These are phyloP conservation scores for Biston betularia DNA, from an alignment of 2,888 invertebrate species.

Conservation along the genomic window DNA sequence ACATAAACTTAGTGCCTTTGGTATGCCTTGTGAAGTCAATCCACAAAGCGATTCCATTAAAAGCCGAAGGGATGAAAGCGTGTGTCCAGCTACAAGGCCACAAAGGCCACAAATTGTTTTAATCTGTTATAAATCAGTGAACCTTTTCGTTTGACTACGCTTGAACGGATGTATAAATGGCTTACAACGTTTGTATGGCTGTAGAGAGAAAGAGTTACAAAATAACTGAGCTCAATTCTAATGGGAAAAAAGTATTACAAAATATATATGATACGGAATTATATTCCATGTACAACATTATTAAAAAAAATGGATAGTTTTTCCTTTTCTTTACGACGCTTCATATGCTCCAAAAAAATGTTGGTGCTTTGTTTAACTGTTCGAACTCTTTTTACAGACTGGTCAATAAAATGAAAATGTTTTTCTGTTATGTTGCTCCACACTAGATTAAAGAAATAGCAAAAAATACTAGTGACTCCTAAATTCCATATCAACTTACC, in stretches of 20 bases:
- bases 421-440: too few species aligned
- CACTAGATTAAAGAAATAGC: too few species aligned
- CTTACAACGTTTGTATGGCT: conserved; percentile 25
- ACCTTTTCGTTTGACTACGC: conserved; percentile 42
- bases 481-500: too few species aligned
- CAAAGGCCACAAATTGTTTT: conserved; percentile 52
- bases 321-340: too few species aligned
- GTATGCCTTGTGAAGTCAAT: conserved; percentile 31
- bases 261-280: neutral
- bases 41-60: conserved; percentile 42
- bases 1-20: conserved; percentile 14
- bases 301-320: too few species aligned
- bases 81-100: conserved; percentile 45
- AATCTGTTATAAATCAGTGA: conserved; percentile 46
- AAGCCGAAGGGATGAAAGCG: conserved; percentile 47
- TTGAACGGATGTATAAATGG: conserved; percentile 38
- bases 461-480: too few species aligned
- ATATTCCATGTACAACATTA: too few species aligned
- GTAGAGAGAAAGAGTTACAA: conserved; percentile 9
- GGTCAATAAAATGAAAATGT: too few species aligned
- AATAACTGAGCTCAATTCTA: neutral
- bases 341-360: too few species aligned
- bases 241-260: neutral
- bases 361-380: too few species aligned
- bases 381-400: too few species aligned